These are phyloP conservation scores for Enoplosus armatus DNA, from an alignment of 2,797 vertebrate species.

Conservation along the genomic window DNA sequence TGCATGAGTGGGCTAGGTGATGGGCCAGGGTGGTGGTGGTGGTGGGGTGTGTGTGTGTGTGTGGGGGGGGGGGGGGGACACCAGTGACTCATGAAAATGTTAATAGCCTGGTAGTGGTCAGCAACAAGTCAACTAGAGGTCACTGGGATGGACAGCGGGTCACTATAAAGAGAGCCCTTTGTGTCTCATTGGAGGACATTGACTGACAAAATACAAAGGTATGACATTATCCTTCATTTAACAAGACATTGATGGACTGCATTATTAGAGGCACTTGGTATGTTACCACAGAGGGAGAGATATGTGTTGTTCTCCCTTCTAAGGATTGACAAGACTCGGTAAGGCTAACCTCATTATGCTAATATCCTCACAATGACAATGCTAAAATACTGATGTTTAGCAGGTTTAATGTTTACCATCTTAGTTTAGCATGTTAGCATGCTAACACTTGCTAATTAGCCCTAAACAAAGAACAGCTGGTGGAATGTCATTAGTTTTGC, in stretches of 20 bases:
- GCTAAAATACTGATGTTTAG: background rate
- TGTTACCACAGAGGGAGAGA: background rate
- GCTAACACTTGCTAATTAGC: background rate
- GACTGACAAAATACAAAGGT: slow-evolving; percentile 11
- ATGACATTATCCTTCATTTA: background rate
- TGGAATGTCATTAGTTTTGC: background rate
- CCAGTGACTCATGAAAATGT: slow-evolving; percentile 74
- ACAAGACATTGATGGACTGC: background rate
- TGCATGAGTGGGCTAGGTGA: slow-evolving; percentile 85
- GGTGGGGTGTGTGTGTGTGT: background rate
- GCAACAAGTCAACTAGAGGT: slow-evolving; percentile 72
- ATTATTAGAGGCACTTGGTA: background rate
- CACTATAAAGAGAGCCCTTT: slow-evolving; percentile 32
- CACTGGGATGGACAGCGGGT: slow-evolving; percentile 28
- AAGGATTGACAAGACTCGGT: background rate
- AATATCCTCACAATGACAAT: background rate
- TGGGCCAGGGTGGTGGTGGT: slow-evolving; percentile 44
- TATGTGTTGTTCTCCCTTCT: background rate
- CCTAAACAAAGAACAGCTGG: background rate
- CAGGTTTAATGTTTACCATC: background rate
- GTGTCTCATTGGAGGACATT: slow-evolving; percentile 12
- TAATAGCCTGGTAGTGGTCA: slow-evolving; percentile 75
- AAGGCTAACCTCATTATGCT: background rate
- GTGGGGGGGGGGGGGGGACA: slow-evolving; percentile 72
- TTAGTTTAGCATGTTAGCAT: background rate